Percentiles rank a stretch among this genome's conserved stretches.
Evolutionary conservation across 2,888 invertebrate genomes (phyloP).

Genomic region (Scelioninae gen. 1): DNA sequence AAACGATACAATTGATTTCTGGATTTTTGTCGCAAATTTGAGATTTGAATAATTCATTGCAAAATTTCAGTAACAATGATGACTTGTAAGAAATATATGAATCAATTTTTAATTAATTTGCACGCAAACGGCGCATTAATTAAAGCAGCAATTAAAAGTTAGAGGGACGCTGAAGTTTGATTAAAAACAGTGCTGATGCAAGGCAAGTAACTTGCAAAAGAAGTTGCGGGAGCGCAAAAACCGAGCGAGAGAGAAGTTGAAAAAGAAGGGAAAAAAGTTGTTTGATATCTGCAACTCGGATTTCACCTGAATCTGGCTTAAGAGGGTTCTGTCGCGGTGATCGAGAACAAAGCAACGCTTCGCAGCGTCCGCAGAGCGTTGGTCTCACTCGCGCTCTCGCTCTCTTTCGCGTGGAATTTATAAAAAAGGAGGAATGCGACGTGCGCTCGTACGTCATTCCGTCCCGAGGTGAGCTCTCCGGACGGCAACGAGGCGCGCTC

Average conservation of each 20-base stretch:
- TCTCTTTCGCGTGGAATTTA: slow-evolving; percentile 73
- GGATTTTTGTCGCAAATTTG: too few relatives aligned
- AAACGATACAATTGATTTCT: not conserved
- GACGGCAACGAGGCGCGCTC: slow-evolving; percentile 33
- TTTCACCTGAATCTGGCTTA: slow-evolving; percentile 69
- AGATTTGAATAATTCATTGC: too few relatives aligned
- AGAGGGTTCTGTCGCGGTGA: slow-evolving; percentile 66
- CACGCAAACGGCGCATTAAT: slow-evolving; percentile 47
- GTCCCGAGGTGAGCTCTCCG: slow-evolving; percentile 70
- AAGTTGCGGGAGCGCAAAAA: slow-evolving; percentile 50
- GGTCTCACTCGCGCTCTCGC: slow-evolving; percentile 55
- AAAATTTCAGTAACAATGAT: too few relatives aligned
- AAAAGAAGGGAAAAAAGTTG: slow-evolving; percentile 58
- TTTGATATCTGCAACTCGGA: slow-evolving; percentile 71
- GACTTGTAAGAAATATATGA: too few relatives aligned
- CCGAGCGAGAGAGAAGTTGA: slow-evolving; percentile 22
- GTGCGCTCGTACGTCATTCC: slow-evolving; percentile 76
- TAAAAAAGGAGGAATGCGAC: slow-evolving; percentile 77
- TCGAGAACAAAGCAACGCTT: slow-evolving; percentile 70
- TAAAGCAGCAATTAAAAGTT: slow-evolving; percentile 61
- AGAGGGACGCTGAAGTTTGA: slow-evolving; percentile 40
- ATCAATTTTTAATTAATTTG: too few relatives aligned
- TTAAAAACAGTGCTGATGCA: slow-evolving; percentile 36
- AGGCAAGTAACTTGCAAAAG: slow-evolving; percentile 51
- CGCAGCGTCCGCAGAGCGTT: slow-evolving; percentile 33